phyloP scores from a whole-genome alignment of 1,140 invertebrate species.

The Cardiocondyla obscurior region DNA sequence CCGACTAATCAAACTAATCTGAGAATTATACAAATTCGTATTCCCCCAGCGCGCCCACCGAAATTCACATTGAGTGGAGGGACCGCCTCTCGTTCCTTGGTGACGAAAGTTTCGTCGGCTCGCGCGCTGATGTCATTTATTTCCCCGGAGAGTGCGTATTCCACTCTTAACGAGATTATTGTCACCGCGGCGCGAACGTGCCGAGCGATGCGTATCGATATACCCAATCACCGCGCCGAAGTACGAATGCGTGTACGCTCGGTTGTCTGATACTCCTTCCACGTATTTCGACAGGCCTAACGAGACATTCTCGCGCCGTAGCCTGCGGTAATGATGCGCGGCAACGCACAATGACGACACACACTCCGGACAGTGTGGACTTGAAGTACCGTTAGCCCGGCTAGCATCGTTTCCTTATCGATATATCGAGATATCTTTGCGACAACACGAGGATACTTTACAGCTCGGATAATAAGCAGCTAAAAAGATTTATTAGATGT shows the following conservation, averaged over 20 bases:
- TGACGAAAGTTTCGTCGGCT: conserved; percentile 58
- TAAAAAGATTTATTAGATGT: background rate
- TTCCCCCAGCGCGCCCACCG: background rate
- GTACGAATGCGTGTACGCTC: conserved; percentile 49
- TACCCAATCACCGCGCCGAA: conserved; percentile 58
- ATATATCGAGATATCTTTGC: conserved; percentile 25
- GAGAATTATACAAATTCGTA: conserved; percentile 15
- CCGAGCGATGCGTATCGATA: conserved; percentile 63
- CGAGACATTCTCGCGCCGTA: conserved; percentile 55
- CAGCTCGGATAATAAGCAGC: background rate
- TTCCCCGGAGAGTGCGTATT: conserved; percentile 59
- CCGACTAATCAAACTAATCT: background rate
- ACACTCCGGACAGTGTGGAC: background rate
- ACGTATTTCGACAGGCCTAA: conserved; percentile 52
- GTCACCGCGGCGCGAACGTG: conserved; percentile 61
- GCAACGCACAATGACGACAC: conserved; percentile 40
- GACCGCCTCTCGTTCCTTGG: conserved; percentile 53
- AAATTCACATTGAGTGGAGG: background rate
- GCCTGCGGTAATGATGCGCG: conserved; percentile 42
- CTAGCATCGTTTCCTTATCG: conserved; percentile 11
- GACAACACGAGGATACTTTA: background rate
- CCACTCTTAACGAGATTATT: conserved; percentile 72
- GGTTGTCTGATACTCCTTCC: conserved; percentile 27
- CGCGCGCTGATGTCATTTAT: conserved; percentile 64
- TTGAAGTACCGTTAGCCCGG: conserved; percentile 50